These are phyloP conservation scores for Okapia johnstoni DNA, from an alignment of 2,113 vertebrate species.

Conservation along the genomic window DNA sequence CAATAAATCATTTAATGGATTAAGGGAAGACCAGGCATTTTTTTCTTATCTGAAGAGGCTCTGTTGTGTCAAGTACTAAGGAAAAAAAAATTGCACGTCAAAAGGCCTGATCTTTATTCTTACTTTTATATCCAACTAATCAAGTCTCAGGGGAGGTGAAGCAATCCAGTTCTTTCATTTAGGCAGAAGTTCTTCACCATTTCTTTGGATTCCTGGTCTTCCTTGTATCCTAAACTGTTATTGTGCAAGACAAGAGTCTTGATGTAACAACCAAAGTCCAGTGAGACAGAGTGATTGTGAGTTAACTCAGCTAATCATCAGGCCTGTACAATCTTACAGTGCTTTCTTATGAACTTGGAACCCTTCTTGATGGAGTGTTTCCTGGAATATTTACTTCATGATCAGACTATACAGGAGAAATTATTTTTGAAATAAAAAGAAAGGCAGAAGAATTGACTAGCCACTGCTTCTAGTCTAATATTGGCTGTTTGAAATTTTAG, in stretches of 20 bases:
- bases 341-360: background rate
- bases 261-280: background rate
- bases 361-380: background rate
- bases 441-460: constrained; percentile 19
- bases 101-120: background rate
- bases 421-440: background rate
- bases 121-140: background rate
- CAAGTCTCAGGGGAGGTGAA: background rate
- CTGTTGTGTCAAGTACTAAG: background rate
- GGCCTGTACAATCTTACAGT: background rate
- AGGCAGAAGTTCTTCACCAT: background rate
- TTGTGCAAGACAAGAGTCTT: background rate
- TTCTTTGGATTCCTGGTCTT: background rate
- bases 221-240: background rate
- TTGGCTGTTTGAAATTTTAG: constrained; percentile 13
- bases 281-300: background rate
- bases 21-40: background rate
- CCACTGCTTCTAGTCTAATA: constrained; percentile 2
- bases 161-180: background rate
- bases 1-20: background rate
- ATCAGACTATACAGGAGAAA: background rate
- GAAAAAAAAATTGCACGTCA: background rate
- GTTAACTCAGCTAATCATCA: background rate
- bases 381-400: background rate
- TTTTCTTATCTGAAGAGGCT: background rate